Percentiles rank a stretch among this genome's conserved stretches.
Conservation (phyloP, 2,888 invertebrate genomes). For the Chalcis sispes region DNA sequence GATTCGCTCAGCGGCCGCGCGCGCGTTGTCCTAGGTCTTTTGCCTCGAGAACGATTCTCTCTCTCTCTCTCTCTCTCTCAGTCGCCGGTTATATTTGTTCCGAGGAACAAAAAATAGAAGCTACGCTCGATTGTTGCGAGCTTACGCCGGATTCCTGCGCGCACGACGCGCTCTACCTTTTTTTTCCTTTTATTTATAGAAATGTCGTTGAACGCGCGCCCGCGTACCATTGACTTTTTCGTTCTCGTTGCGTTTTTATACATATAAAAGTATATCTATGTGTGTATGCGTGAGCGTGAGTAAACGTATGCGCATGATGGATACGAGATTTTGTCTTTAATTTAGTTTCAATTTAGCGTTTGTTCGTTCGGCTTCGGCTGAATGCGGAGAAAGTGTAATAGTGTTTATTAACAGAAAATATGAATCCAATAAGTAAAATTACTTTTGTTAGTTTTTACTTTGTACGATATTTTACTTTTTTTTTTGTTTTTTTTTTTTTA, state of each 20-base stretch:
- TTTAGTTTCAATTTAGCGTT: background rate
- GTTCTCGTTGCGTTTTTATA: background rate
- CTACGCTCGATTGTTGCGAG: slow-evolving; percentile 2
- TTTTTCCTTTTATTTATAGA: slow-evolving; percentile 33
- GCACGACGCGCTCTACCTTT: background rate
- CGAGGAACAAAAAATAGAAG: slow-evolving; percentile 34
- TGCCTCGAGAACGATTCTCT: no score
- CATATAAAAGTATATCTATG: no score
- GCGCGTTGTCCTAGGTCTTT: slow-evolving; percentile 57
- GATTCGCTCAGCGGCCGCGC: slow-evolving; percentile 61
- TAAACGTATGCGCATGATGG: no score
- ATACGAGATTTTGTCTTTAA: slow-evolving; percentile 8
- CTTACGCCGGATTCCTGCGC: no score
- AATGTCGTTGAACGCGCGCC: slow-evolving; percentile 19
- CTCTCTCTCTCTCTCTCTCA: no score
- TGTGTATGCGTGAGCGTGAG: no score
- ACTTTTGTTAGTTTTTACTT: no score
- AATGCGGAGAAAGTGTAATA: background rate
- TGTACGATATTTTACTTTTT: no score
- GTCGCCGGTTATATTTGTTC: slow-evolving; percentile 47
- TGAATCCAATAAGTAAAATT: no score
- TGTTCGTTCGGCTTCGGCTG: no score
- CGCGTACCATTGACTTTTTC: slow-evolving; percentile 13
- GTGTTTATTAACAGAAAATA: no score
- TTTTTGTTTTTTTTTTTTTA: no score